Conservation (phyloP, 2,113 vertebrate species). For the Prolemur simus region DNA sequence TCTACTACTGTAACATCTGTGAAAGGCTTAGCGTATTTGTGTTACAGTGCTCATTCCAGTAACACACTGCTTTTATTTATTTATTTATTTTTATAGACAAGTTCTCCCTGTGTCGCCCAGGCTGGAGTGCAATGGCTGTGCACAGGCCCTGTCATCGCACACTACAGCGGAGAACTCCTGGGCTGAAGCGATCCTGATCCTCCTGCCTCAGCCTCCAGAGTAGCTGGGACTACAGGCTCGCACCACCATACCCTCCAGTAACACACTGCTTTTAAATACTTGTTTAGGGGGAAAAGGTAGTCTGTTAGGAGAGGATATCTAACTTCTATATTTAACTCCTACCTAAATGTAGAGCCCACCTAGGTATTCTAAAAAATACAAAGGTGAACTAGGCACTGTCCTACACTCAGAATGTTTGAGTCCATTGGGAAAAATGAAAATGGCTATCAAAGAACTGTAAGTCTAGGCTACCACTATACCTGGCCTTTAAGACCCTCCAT, state of each 20-base stretch:
- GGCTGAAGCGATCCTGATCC: not conserved
- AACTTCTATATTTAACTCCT: constrained; percentile 6
- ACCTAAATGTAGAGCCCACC: not conserved
- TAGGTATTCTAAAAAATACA: not conserved
- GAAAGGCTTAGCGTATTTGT: not conserved
- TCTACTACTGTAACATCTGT: not conserved
- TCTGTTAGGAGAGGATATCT: not conserved
- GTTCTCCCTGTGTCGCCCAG: not conserved
- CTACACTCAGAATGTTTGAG: not conserved
- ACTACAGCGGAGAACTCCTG: not conserved
- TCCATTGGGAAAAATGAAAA: not conserved
- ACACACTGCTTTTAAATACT: not conserved
- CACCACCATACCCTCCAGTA: not conserved
- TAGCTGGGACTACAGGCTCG: not conserved
- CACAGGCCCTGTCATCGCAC: too few species aligned
- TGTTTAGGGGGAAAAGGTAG: not conserved
- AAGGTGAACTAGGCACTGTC: not conserved
- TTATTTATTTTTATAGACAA: not conserved
- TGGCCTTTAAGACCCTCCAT: not conserved
- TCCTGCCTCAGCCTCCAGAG: not conserved
- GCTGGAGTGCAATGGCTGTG: not conserved
- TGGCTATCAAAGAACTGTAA: not conserved
- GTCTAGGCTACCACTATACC: not conserved
- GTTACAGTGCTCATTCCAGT: not conserved
- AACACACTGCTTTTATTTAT: not conserved